Evolutionary conservation across 2,888 invertebrate genomes (phyloP).

Genomic region (Brenthis ino): DNA sequence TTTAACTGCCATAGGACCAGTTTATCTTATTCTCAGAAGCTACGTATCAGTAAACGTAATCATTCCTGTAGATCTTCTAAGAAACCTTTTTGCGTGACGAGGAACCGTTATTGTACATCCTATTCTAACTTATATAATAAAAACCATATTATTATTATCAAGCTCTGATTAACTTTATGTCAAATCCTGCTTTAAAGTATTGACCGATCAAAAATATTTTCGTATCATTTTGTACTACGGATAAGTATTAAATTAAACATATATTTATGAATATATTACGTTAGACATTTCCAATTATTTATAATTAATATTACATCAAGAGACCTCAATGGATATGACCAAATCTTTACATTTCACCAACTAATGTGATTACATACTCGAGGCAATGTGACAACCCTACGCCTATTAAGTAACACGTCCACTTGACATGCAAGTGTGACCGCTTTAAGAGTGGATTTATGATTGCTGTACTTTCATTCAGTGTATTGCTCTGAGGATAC

Average conservation of each 20-base stretch:
- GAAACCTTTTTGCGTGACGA: conserved; percentile 5
- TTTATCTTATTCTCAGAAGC: not conserved
- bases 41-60: not conserved
- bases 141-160: not conserved
- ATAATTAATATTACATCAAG: not conserved
- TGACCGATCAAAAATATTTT: no score
- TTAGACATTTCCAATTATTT: no score
- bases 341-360: not conserved
- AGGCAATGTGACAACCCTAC: conserved; percentile 23
- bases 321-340: not conserved
- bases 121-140: not conserved
- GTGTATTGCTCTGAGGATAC: no score
- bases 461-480: conserved; percentile 21
- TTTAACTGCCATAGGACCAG: not conserved
- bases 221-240: no score
- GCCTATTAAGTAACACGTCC: conserved; percentile 26
- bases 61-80: conserved; percentile 3
- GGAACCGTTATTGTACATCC: conserved; percentile 5
- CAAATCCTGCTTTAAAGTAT: no score
- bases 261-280: no score
- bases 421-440: conserved; percentile 31
- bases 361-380: not conserved
- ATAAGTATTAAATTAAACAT: no score
- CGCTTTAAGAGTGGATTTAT: conserved; percentile 25
- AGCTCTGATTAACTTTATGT: not conserved